phyloP scores from a whole-genome alignment of 2,888 invertebrate species.

The Eupelmus urozonus region DNA sequence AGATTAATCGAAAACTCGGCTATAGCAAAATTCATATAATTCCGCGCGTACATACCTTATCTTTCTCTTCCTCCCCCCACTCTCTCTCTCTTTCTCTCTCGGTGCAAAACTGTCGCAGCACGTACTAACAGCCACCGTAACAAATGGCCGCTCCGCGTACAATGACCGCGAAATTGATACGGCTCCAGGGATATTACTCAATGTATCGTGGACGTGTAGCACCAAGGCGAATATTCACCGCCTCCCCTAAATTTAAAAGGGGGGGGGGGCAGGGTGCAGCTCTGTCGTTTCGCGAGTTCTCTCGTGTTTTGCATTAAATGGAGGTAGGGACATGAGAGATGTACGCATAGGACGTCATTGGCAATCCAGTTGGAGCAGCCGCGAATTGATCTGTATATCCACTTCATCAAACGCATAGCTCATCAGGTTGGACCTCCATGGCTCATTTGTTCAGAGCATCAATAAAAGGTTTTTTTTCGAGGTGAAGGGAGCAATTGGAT shows the following conservation, averaged over 20 bases:
- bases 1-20: constrained; percentile 38
- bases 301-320: too few species aligned
- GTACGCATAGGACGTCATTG: too few species aligned
- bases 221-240: too few species aligned
- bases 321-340: too few species aligned
- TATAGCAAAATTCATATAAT: constrained; percentile 28
- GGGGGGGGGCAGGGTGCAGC: too few species aligned
- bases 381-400: constrained; percentile 38
- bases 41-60: not conserved
- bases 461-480: too few species aligned
- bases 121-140: not conserved
- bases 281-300: too few species aligned
- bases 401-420: constrained; percentile 39
- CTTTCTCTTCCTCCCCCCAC: not conserved
- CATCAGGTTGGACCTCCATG: too few species aligned
- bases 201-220: constrained; percentile 39
- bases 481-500: too few species aligned
- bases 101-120: constrained; percentile 13
- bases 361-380: constrained; percentile 6
- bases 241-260: too few species aligned
- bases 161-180: constrained; percentile 67
- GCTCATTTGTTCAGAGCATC: too few species aligned
- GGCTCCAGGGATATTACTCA: constrained; percentile 67
- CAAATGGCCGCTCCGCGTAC: constrained; percentile 28
- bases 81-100: too few species aligned